These are phyloP conservation scores for Aptenodytes patagonicus DNA, from an alignment of 2,113 vertebrate genomes.

Conservation along the genomic window DNA sequence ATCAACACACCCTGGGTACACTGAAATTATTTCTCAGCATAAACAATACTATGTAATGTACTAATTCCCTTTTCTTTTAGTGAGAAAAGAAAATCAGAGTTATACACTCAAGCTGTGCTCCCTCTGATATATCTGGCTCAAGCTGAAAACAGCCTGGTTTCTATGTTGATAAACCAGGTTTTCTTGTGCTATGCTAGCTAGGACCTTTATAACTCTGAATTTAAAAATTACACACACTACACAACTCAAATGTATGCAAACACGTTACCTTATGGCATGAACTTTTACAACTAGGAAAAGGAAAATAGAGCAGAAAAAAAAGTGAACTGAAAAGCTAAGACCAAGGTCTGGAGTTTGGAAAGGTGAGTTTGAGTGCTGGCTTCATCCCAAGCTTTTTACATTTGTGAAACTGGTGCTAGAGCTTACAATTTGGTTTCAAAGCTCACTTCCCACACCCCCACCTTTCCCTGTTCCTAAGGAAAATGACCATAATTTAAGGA, in stretches of 20 bases:
- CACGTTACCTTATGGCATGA: no score
- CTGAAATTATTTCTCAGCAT: slow-evolving; percentile 51
- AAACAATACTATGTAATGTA: slow-evolving; percentile 19
- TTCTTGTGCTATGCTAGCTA: background rate
- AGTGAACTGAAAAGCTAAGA: background rate
- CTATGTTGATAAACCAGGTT: background rate
- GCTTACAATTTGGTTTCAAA: background rate
- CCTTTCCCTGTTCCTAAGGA: background rate
- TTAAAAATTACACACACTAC: background rate
- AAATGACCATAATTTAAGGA: background rate
- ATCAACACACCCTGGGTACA: slow-evolving; percentile 55
- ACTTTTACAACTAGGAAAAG: background rate
- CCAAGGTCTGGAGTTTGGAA: background rate
- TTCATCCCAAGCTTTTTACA: background rate
- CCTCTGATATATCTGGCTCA: background rate
- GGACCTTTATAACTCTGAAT: background rate
- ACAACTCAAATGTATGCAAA: background rate
- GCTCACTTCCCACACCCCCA: background rate
- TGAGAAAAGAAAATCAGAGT: background rate
- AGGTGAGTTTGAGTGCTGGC: background rate
- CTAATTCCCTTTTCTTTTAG: background rate
- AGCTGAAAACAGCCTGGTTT: background rate
- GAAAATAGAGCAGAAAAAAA: background rate
- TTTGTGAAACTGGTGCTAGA: background rate
- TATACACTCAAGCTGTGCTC: background rate